Evolutionary conservation across 2,113 vertebrate species (phyloP).

Genomic region (Amblyopsis rosae): DNA sequence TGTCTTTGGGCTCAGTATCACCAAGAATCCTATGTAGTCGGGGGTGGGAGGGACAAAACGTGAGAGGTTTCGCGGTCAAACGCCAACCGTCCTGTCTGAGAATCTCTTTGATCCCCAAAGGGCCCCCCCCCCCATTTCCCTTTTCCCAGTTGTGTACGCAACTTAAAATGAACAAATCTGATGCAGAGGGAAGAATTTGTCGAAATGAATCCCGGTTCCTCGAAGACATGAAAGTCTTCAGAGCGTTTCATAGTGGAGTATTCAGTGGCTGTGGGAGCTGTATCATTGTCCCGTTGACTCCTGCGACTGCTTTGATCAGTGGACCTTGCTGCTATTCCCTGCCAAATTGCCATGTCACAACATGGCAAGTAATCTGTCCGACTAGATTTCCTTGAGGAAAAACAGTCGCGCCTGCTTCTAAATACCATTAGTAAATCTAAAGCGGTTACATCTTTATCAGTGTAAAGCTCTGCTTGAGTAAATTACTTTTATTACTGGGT

Average conservation of each 20-base stretch:
- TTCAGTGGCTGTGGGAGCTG: conserved; percentile 43
- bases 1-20: conserved; percentile 38
- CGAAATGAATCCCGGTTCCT: not conserved
- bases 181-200: conserved; percentile 7
- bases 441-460: too few relatives aligned
- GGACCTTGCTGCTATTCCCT: conserved; percentile 45
- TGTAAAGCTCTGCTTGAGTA: too few relatives aligned
- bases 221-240: conserved; percentile 1
- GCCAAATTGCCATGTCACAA: conserved; percentile 56
- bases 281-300: conserved; percentile 53
- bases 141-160: not conserved
- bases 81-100: conserved; percentile 55
- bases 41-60: conserved; percentile 16
- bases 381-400: conserved; percentile 20
- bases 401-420: too few relatives aligned
- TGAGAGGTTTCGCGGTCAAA: conserved; percentile 53
- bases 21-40: conserved; percentile 37
- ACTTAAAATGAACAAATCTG: conserved; percentile 4
- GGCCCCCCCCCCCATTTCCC: conserved; percentile 9
- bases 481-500: too few relatives aligned
- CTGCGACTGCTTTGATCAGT: conserved; percentile 64
- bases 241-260: conserved; percentile 16
- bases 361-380: conserved; percentile 55
- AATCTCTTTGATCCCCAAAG: conserved; percentile 66
- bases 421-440: too few relatives aligned